phyloP scores from a whole-genome alignment of 2,888 invertebrate genomes.

The Protodeltote pygarga region DNA sequence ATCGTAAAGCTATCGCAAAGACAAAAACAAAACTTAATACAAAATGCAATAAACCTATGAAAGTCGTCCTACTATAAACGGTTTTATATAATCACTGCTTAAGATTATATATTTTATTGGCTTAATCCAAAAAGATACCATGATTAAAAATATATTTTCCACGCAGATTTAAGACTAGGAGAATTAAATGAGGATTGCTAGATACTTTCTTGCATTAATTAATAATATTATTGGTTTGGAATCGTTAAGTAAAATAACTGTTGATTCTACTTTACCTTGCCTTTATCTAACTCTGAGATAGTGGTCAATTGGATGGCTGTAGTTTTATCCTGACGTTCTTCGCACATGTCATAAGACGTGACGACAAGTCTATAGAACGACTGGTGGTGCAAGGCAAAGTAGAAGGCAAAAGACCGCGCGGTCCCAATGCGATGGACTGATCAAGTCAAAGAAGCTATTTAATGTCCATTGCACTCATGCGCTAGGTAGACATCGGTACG shows the following conservation, averaged over 20 bases:
- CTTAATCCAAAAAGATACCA: conserved; percentile 20
- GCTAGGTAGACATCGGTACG: too few relatives aligned
- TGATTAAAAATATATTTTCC: conserved; percentile 38
- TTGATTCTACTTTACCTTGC: too few relatives aligned
- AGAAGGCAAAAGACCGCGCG: too few relatives aligned
- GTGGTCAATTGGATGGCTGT: too few relatives aligned
- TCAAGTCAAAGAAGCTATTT: too few relatives aligned
- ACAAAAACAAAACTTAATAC: conserved; percentile 1
- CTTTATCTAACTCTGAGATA: too few relatives aligned
- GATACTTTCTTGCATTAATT: conserved; percentile 12
- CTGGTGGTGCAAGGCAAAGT: too few relatives aligned
- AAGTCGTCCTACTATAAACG: conserved; percentile 16
- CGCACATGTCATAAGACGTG: too few relatives aligned
- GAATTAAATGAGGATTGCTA: conserved; percentile 14
- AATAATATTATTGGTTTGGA: background rate
- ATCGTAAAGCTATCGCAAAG: background rate
- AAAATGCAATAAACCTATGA: conserved; percentile 13
- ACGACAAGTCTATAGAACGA: too few relatives aligned
- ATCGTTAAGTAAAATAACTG: background rate
- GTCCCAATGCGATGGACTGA: too few relatives aligned
- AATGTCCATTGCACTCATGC: too few relatives aligned
- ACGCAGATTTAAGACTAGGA: conserved; percentile 42
- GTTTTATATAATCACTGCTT: conserved; percentile 23
- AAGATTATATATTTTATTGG: conserved; percentile 36
- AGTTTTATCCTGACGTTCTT: too few relatives aligned